These are phyloP conservation scores for Smittia aterrima DNA, from an alignment of 2,888 invertebrate species.

Conservation along the genomic window DNA sequence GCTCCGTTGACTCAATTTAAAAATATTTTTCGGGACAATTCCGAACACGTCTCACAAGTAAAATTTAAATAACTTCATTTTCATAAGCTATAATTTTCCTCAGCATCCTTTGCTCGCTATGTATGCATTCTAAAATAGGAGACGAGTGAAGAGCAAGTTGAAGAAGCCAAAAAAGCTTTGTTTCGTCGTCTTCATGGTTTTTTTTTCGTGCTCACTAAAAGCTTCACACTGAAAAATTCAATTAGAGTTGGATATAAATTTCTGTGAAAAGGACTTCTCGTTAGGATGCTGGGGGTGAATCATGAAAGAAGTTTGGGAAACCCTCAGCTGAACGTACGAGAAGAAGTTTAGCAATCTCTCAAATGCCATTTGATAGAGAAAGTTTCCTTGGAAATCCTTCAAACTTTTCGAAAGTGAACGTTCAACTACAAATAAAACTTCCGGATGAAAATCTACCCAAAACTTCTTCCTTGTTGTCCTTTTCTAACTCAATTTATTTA, in stretches of 20 bases:
- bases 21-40: background rate
- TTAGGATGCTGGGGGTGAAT: background rate
- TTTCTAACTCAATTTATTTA: slow-evolving; percentile 9
- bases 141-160: background rate
- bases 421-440: background rate
- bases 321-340: background rate
- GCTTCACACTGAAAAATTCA: slow-evolving; percentile 36
- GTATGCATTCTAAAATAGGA: background rate
- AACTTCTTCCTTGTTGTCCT: background rate
- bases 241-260: slow-evolving; percentile 21
- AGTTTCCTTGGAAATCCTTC: background rate
- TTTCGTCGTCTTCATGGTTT: background rate
- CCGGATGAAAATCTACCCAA: background rate
- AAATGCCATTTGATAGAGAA: slow-evolving; percentile 7
- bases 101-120: background rate
- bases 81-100: slow-evolving; percentile 37
- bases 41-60: slow-evolving; percentile 26
- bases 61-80: slow-evolving; percentile 41
- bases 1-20: background rate
- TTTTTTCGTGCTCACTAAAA: background rate
- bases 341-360: background rate
- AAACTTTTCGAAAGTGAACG: background rate
- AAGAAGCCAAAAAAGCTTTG: background rate
- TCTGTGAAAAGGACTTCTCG: background rate
- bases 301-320: background rate